phyloP scores from a whole-genome alignment of 2,888 invertebrate species.

The Dusona sp. region DNA sequence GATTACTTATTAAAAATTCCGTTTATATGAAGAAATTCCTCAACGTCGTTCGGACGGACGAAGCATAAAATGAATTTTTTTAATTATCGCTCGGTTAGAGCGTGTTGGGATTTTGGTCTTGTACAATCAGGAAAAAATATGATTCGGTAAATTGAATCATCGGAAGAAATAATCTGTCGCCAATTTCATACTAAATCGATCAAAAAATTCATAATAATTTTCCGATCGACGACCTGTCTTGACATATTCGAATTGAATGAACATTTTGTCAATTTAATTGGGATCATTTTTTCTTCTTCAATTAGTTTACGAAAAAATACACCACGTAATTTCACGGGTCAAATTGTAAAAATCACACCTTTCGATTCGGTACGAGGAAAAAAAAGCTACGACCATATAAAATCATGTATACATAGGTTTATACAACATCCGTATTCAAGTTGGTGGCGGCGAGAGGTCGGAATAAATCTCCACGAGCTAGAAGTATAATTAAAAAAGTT shows the following conservation, averaged over 20 bases:
- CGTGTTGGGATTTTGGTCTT: too few species aligned
- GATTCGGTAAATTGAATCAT: too few species aligned
- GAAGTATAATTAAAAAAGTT: constrained; percentile 68
- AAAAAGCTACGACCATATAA: background rate
- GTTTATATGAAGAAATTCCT: background rate
- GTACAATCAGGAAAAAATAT: too few species aligned
- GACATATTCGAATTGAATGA: background rate
- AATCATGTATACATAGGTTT: constrained; percentile 1
- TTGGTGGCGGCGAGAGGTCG: constrained; percentile 30
- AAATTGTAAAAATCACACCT: background rate
- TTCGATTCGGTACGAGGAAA: background rate
- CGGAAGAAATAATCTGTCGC: background rate
- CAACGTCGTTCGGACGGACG: background rate
- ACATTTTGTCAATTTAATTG: background rate
- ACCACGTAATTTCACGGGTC: background rate
- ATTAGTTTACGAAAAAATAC: background rate
- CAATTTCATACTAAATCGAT: too few species aligned
- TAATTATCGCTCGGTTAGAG: background rate
- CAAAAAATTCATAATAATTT: too few species aligned
- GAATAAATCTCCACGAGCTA: constrained; percentile 59
- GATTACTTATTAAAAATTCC: background rate
- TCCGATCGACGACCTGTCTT: background rate
- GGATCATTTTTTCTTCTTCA: background rate
- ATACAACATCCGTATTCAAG: constrained; percentile 25
- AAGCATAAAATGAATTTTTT: background rate